Evolutionary conservation across 2,888 invertebrate genomes (phyloP).

Genomic region (Xestoiulus laeticollis): DNA sequence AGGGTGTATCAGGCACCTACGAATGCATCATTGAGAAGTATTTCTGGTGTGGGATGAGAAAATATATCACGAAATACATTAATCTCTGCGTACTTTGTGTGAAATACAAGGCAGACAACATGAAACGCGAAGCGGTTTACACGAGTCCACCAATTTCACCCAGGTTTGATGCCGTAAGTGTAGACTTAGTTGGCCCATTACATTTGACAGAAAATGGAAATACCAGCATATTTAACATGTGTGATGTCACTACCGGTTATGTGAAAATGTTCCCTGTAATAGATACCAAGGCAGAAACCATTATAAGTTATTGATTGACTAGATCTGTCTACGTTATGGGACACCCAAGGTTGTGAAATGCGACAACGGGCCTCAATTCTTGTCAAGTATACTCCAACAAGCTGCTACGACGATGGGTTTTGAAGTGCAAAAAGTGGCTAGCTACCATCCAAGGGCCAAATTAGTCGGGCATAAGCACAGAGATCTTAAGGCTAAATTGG

Average conservation of each 20-base stretch:
- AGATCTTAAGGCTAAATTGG: background rate
- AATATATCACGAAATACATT: background rate
- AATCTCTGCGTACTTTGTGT: no score
- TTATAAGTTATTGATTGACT: background rate
- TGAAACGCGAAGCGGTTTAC: background rate
- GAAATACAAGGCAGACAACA: background rate
- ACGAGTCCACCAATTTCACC: background rate
- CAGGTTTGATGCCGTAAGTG: background rate
- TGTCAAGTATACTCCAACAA: background rate
- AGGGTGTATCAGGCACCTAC: background rate
- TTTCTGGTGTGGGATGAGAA: background rate
- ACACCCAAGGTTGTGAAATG: background rate
- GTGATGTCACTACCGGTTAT: background rate
- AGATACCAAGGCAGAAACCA: background rate
- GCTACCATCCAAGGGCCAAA: background rate
- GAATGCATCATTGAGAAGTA: background rate
- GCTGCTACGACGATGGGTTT: background rate
- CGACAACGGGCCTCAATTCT: background rate
- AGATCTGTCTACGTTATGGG: background rate
- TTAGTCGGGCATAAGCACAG: background rate
- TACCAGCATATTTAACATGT: background rate
- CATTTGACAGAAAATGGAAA: background rate
- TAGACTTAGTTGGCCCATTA: background rate
- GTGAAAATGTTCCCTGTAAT: background rate
- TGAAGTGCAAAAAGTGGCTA: background rate